phyloP scores from a whole-genome alignment of 2,888 invertebrate species.

The Pyrrhosoma nymphula region DNA sequence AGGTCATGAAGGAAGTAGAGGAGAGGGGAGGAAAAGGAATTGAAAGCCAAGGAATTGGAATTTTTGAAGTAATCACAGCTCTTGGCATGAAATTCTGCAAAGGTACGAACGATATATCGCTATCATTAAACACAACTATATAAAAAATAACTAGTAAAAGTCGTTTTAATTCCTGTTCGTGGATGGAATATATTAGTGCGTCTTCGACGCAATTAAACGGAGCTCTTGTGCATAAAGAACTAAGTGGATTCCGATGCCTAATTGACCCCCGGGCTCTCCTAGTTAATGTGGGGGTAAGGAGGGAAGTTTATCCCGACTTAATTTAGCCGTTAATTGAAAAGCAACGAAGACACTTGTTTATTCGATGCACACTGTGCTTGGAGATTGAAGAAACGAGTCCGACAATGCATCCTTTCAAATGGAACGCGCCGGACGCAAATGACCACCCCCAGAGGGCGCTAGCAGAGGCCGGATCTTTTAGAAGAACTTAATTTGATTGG shows the following conservation, averaged over 20 bases:
- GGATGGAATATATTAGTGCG: not conserved
- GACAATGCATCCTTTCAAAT: conserved; percentile 13
- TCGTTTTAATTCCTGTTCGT: not conserved
- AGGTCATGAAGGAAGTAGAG: too few species aligned
- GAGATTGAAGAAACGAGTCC: not conserved
- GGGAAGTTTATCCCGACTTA: not conserved
- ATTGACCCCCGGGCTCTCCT: not conserved
- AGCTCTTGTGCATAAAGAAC: not conserved
- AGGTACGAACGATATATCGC: too few species aligned
- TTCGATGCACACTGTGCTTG: conserved; percentile 1
- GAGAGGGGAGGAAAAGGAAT: too few species aligned
- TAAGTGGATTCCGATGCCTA: not conserved
- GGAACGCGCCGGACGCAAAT: not conserved
- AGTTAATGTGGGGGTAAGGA: not conserved
- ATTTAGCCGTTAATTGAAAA: not conserved
- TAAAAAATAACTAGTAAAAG: too few species aligned
- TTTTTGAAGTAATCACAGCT: too few species aligned
- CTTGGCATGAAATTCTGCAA: too few species aligned
- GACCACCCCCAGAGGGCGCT: not conserved
- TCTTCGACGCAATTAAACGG: not conserved
- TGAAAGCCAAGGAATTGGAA: too few species aligned
- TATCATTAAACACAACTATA: too few species aligned
- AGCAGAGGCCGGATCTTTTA: not conserved
- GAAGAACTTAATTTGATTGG: conserved; percentile 26
- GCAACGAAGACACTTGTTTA: conserved; percentile 31